Evolutionary conservation across 2,113 vertebrate species (phyloP), one percentile per base, ranked within the genome.

Genomic region (Phyllostomus discolor): DNA sequence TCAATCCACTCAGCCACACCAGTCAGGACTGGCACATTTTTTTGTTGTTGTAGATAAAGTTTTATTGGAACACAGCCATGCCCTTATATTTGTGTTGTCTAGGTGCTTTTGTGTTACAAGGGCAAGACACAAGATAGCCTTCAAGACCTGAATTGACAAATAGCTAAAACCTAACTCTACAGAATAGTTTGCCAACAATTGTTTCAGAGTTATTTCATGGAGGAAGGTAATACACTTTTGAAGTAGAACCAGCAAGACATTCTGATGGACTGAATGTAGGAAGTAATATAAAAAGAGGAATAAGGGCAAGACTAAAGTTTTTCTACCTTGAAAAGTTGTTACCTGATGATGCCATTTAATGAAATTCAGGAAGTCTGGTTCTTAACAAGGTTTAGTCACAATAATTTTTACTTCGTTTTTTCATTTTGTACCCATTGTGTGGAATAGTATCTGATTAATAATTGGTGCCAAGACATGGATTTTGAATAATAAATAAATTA

Each of bases 401-500:
- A 72, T 79, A 4, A 87, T 88, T 96, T 85, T 86, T 41, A 43
- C 52, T 91, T 3, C 0, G 67, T 91, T 94, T 88, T 64, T 52
- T 66, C 9, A 52, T 89, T 67, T 95, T 91, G 41, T 88, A 43
- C 12, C 31, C 66, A 72, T 41, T 52, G 4, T 79, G 12, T 89
- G 73, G n/a, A 86, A 62, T 8, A n/a, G 8, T 90, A 67, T 81
- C 20, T 95, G 35, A 26, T 41, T 22, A 92, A 62, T 81, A 92
- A 62, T 73, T 92, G 3, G 8, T 76, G 12, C 85, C 70, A 62
- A 80, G 52, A 75, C 17, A 88, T 80, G 10, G 41, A 57, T 93
- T 75, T 89, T 91, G 38, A 91, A 75, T 97, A 85, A 72, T 76
- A 33, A n/a, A 79, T 52, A 80, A 66, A 66, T 57, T 94, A 78